Percentiles rank a stretch among this genome's conserved stretches.
Evolutionary conservation across 92 coral and sea anemone species (phyloP).

Genomic region (Epizoanthus stellaris): DNA sequence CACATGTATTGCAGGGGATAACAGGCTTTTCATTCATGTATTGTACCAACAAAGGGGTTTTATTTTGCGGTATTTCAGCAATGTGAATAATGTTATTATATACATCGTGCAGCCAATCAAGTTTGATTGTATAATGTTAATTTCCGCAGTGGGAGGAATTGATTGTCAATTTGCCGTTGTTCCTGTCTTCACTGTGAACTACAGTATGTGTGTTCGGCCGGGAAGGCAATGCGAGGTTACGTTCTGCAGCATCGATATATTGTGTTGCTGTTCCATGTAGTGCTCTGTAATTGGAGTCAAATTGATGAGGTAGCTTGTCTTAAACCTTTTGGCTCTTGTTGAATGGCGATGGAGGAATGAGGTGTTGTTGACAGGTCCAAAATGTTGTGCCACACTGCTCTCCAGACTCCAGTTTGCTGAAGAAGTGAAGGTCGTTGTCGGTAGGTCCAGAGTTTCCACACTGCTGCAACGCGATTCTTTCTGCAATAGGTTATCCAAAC

Average conservation of each 20-base stretch:
- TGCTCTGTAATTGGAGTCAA: conserved; percentile 18
- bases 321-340: conserved; percentile 20
- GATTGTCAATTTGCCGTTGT: conserved; percentile 55
- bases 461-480: neutral
- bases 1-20: neutral
- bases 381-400: neutral
- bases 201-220: conserved; percentile 25
- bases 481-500: neutral
- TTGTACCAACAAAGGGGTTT: conserved; percentile 73
- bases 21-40: conserved; percentile 49
- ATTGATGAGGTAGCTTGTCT: neutral
- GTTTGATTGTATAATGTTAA: conserved; percentile 54
- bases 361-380: conserved; percentile 10
- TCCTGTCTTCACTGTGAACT: conserved; percentile 28
- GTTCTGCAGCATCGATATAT: neutral
- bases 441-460: neutral
- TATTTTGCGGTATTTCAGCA: conserved; percentile 69
- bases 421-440: conserved; percentile 14
- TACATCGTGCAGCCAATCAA: conserved; percentile 65
- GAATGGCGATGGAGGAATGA: conserved; percentile 4
- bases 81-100: conserved; percentile 80
- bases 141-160: conserved; percentile 74
- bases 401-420: conserved; percentile 7
- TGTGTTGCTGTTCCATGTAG: neutral
- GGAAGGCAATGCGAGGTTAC: neutral